phyloP scores from a whole-genome alignment of 2,888 invertebrate species.

The Melanophora roralis region DNA sequence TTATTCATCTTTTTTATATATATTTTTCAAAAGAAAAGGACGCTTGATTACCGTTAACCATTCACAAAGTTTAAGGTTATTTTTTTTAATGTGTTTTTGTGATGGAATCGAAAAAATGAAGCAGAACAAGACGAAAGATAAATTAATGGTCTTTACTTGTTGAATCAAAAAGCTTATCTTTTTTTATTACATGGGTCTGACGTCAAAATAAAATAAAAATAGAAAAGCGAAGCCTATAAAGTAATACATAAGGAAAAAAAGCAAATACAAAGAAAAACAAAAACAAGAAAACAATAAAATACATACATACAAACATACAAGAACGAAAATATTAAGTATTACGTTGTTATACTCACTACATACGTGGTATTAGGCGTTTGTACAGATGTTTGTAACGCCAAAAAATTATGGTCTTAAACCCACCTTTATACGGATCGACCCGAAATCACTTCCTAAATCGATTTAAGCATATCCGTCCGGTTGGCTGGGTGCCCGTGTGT shows the following conservation, averaged over 20 bases:
- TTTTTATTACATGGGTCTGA: constrained; percentile 4
- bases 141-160: constrained; percentile 10
- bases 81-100: background rate
- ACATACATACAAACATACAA: background rate
- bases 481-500: no score
- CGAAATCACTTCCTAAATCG: no score
- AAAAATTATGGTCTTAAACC: no score
- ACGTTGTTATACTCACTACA: no score
- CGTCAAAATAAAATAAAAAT: background rate
- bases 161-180: constrained; percentile 1
- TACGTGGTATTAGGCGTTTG: no score
- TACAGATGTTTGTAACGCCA: no score
- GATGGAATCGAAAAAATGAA: background rate
- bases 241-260: background rate
- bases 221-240: background rate
- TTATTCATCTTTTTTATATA: no score
- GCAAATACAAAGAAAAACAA: background rate
- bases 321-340: background rate
- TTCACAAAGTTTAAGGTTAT: background rate
- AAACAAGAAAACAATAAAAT: background rate
- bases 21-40: no score
- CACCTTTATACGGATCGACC: no score
- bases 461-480: no score
- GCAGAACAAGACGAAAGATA: background rate
- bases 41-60: background rate